These are phyloP conservation scores for Rhincodon typus DNA, from an alignment of 2,797 vertebrate species.

Conservation along the genomic window DNA sequence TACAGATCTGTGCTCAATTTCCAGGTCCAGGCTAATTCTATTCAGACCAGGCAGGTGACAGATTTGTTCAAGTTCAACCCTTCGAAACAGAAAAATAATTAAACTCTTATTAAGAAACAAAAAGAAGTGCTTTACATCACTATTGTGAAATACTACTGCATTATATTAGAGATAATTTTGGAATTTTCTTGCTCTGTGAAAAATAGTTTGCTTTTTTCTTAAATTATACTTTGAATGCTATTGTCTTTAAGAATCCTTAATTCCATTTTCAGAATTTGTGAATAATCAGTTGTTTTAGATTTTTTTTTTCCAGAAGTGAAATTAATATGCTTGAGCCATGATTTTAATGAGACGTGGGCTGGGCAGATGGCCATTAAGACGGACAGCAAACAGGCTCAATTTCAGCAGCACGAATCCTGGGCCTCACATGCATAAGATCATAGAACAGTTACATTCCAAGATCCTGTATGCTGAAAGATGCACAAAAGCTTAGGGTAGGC, in stretches of 20 bases:
- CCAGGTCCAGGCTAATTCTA: neutral
- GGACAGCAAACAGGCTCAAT: neutral
- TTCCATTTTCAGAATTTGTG: neutral
- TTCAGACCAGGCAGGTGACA: neutral
- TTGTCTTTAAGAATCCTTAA: neutral
- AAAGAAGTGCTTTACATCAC: neutral
- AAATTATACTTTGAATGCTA: neutral
- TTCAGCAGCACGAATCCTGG: neutral
- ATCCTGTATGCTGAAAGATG: no score
- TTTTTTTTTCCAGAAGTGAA: neutral
- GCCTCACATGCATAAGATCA: neutral
- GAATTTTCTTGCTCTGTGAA: neutral
- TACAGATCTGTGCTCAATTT: neutral
- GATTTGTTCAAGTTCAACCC: slow-evolving; percentile 9
- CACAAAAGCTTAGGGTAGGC: no score
- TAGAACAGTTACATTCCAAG: no score
- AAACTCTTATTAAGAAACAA: neutral
- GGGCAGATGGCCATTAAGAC: neutral
- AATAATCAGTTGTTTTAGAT: neutral
- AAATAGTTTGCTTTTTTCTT: neutral
- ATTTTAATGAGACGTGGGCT: neutral
- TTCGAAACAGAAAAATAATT: slow-evolving; percentile 17
- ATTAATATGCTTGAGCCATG: neutral
- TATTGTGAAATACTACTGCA: neutral
- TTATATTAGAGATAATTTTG: neutral